Evolutionary conservation across 1,140 invertebrate genomes (phyloP).

Genomic region (Pseudomyrmex gracilis): DNA sequence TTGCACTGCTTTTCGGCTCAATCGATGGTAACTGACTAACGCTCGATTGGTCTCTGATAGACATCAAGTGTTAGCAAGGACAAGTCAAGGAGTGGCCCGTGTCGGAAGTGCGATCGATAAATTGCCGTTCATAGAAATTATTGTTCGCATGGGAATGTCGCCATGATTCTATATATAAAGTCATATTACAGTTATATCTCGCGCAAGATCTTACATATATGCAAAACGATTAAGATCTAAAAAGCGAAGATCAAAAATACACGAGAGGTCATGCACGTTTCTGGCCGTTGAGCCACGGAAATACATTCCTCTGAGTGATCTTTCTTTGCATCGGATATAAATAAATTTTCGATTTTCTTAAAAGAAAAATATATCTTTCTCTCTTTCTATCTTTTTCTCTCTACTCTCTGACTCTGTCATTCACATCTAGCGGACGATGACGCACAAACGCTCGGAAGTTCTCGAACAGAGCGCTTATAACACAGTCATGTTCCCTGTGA

Average conservation of each 20-base stretch:
- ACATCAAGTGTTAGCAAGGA: slow-evolving; percentile 51
- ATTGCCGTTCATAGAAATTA: slow-evolving; percentile 55
- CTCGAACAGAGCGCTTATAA: background rate
- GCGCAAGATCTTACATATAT: slow-evolving; percentile 28
- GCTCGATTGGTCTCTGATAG: slow-evolving; percentile 68
- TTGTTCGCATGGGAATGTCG: slow-evolving; percentile 35
- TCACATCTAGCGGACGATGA: background rate
- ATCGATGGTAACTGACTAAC: slow-evolving; percentile 72
- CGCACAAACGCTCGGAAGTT: background rate
- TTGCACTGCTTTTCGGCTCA: slow-evolving; percentile 71
- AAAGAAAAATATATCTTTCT: background rate
- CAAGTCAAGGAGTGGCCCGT: slow-evolving; percentile 13
- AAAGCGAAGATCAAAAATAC: slow-evolving; percentile 46
- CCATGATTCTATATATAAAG: slow-evolving; percentile 38
- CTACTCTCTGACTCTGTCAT: background rate
- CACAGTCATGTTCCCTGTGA: background rate
- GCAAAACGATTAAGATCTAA: slow-evolving; percentile 33
- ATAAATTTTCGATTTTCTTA: slow-evolving; percentile 38
- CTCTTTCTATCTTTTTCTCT: too few relatives aligned
- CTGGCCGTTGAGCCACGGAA: slow-evolving; percentile 17
- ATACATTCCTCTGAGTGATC: background rate
- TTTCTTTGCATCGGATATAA: slow-evolving; percentile 18
- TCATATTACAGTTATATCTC: slow-evolving; percentile 10
- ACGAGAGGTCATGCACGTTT: slow-evolving; percentile 14
- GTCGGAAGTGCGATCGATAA: slow-evolving; percentile 41